Base-by-base conservation (phyloP, 2,797 vertebrate genomes). In the Orestias chungarensis region DNA sequence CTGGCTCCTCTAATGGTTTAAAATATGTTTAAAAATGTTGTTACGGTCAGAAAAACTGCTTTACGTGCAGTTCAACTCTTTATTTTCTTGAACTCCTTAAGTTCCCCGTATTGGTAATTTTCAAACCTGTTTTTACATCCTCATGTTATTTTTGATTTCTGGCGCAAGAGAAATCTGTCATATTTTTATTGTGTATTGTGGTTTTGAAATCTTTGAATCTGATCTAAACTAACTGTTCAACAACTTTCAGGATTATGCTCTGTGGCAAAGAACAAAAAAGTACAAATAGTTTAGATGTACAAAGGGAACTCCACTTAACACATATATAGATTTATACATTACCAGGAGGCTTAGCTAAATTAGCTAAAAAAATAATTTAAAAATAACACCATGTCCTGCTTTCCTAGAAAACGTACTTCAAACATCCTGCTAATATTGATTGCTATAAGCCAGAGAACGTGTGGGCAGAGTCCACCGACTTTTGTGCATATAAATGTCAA, bases 391-490 rank as follows among this genome's bases (percentile, higher is more conserved):
- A 75, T 55, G 62, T 71, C 64, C 59, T 75, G 76, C 25, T 79
- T 43, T 68, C 46, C 31, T 8, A 49, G n/a, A 74, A 33, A 14
- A 67, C 12, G 59, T 57, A 71, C 64, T 64, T 71, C 66, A 72
- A 75, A 82, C 77, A 79, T 85, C 76, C 50, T 11, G 47, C 74
- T 80, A 55, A 40, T 69, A 78, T 47, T 71, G 46, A 46, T 66
- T 43, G 25, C 61, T 57, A 2, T 59, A 38, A 31, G 61, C 46
- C 43, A n/a, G 29, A 18, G 15, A 29, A 18, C 33, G 14, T 57
- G 47, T 68, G 71, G 44, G 65, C 71, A 54, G 71, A 67, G 61
- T 42, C n/a, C n/a, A n/a, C n/a, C n/a, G 42, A 44, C 50, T 62
- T n/a, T 43, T 68, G 66, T 71, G 69, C 66, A 69, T 54, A 35